phyloP scores from a whole-genome alignment of 2,797 vertebrate genomes.

The Acanthis flammea region DNA sequence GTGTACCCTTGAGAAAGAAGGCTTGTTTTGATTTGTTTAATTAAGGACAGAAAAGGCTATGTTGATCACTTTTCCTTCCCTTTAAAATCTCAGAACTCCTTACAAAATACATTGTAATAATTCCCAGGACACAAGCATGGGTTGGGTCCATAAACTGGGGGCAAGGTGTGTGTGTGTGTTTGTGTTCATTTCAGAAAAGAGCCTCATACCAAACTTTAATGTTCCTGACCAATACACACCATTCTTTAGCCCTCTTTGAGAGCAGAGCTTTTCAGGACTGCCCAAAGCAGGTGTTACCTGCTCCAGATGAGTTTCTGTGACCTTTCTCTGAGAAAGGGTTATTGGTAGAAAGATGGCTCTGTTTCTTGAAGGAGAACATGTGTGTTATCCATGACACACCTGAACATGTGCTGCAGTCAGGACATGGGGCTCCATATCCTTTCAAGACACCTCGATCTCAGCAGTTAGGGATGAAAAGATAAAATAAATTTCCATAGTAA shows the following conservation, averaged over 20 bases:
- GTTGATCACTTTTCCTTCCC: not conserved
- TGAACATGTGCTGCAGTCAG: rapidly evolving
- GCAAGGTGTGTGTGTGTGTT: not conserved
- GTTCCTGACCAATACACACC: not conserved
- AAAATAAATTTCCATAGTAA: not conserved
- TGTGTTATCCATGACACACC: not conserved
- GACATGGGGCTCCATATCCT: rapidly evolving
- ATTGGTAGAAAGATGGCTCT: not conserved
- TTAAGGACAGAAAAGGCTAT: not conserved
- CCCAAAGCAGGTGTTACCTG: not conserved
- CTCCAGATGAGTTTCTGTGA: not conserved
- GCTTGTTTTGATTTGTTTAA: not conserved
- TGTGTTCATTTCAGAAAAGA: not conserved
- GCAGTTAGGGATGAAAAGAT: not conserved
- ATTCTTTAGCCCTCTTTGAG: not conserved
- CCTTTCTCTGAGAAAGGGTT: not conserved
- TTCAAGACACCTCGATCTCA: not conserved
- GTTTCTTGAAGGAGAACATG: not conserved
- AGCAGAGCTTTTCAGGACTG: not conserved
- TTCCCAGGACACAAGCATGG: not conserved
- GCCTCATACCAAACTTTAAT: not conserved
- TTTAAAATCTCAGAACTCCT: not conserved
- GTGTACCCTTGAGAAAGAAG: not conserved
- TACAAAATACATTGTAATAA: not conserved
- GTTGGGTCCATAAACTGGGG: not conserved